phyloP scores from a whole-genome alignment of 2,113 vertebrate genomes.

The Oxyruncus cristatus region DNA sequence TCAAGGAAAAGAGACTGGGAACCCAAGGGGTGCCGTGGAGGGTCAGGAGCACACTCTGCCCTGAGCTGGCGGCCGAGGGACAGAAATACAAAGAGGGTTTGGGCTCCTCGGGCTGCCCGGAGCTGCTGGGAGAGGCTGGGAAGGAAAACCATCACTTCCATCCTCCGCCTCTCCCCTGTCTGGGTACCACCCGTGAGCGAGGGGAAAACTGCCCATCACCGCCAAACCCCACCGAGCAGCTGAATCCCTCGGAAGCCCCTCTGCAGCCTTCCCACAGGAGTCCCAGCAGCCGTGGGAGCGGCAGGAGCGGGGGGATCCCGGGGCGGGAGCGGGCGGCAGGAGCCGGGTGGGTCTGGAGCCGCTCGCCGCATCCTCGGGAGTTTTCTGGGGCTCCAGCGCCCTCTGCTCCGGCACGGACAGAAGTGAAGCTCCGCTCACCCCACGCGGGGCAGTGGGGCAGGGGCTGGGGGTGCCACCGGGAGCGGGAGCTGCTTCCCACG shows the following conservation, averaged over 20 bases:
- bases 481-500: background rate
- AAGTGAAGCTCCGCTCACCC: background rate
- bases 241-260: accelerated
- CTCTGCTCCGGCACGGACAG: constrained; percentile 39
- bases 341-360: background rate
- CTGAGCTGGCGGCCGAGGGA: background rate
- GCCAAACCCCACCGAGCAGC: accelerated
- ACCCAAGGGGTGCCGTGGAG: accelerated
- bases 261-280: background rate
- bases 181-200: accelerated
- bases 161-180: background rate
- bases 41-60: accelerated
- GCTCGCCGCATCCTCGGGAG: background rate
- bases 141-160: background rate
- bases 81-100: background rate
- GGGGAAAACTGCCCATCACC: accelerated
- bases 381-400: constrained; percentile 51
- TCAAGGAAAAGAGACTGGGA: background rate
- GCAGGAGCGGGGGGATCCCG: background rate
- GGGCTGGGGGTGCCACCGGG: background rate
- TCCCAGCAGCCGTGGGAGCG: background rate
- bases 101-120: background rate
- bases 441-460: accelerated
- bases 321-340: background rate
- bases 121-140: background rate